phyloP scores from a whole-genome alignment of 2,113 vertebrate genomes.

The Triplophysa siluroides region DNA sequence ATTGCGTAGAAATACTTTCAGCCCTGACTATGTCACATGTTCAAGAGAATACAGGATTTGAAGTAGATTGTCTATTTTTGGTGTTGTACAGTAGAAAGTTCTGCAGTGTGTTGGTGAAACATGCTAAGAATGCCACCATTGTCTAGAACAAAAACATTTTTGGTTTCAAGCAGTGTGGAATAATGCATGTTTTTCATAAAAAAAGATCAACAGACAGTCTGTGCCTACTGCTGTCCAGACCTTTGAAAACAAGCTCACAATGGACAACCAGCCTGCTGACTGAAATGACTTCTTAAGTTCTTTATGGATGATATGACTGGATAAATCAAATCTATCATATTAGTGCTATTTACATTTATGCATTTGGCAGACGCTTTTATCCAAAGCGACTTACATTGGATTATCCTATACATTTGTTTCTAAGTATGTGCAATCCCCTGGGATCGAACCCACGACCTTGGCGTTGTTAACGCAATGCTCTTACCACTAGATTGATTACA shows the following conservation, averaged over 20 bases:
- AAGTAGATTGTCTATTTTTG: not conserved
- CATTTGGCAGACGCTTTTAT: too few relatives aligned
- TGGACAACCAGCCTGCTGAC: conserved; percentile 19
- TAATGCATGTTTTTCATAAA: conserved; percentile 24
- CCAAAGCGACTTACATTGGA: too few relatives aligned
- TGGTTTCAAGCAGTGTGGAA: conserved; percentile 19
- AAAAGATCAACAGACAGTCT: conserved; percentile 20
- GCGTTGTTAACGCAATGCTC: too few relatives aligned
- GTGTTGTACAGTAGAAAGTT: not conserved
- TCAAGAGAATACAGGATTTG: not conserved
- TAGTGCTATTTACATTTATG: not conserved
- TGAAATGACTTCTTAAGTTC: conserved; percentile 23
- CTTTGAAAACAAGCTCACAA: not conserved
- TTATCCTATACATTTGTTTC: too few relatives aligned
- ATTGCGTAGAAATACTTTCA: not conserved
- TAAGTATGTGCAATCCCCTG: too few relatives aligned
- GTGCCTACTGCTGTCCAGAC: conserved; percentile 13
- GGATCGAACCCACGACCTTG: too few relatives aligned
- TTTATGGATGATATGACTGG: conserved; percentile 10
- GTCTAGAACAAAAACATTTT: conserved; percentile 38
- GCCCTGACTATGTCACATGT: not conserved
- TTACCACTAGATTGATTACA: not conserved
- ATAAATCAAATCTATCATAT: not conserved
- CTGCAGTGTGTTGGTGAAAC: conserved; percentile 16
- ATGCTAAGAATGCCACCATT: conserved; percentile 24